Conservation (phyloP, 2,797 vertebrate species). For the Nasua narica region DNA sequence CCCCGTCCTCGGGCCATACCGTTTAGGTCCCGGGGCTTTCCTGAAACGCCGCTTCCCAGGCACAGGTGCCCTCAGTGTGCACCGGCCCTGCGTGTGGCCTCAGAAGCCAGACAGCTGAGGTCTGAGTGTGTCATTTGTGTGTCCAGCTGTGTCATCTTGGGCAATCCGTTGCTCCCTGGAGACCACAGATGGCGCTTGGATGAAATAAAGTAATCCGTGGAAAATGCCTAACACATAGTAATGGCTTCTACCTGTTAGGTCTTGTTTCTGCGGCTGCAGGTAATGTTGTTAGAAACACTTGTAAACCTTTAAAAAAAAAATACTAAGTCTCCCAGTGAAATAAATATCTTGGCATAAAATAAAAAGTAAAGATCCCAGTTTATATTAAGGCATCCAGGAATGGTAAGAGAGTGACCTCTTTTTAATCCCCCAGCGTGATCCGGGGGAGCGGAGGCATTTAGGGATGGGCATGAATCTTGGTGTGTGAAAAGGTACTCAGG, state of each 20-base stretch:
- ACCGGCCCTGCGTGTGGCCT: background rate
- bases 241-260: background rate
- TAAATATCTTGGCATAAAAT: background rate
- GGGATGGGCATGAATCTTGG: background rate
- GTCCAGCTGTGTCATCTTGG: background rate
- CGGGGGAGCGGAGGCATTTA: background rate
- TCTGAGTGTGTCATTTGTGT: background rate
- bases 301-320: background rate
- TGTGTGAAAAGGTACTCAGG: background rate
- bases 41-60: background rate
- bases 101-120: background rate
- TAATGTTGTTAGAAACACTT: background rate
- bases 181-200: background rate
- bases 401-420: background rate
- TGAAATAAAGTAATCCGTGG: background rate
- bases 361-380: background rate
- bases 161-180: background rate
- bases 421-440: background rate
- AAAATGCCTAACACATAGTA: background rate
- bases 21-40: background rate
- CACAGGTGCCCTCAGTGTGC: rapidly evolving
- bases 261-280: background rate
- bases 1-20: background rate
- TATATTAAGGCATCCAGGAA: background rate
- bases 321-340: background rate